These are phyloP conservation scores for Sminthurinus signatus DNA, from an alignment of 1,140 invertebrate genomes.

Conservation along the genomic window DNA sequence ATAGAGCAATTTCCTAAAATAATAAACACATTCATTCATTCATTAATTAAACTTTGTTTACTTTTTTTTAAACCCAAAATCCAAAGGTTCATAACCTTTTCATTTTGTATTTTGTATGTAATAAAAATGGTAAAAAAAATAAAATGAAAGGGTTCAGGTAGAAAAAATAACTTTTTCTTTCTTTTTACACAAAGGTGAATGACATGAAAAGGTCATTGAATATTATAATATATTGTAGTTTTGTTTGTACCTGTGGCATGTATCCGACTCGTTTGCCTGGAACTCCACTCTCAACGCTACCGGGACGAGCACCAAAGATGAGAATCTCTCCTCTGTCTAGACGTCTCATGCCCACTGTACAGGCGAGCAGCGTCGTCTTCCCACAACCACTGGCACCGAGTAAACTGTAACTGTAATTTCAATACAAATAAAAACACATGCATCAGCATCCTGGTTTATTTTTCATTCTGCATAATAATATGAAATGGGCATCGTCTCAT, in stretches of 20 bases:
- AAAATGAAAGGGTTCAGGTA: neutral
- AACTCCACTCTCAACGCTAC: slow-evolving; percentile 63
- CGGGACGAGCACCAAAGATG: slow-evolving; percentile 77
- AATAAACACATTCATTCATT: too few relatives aligned
- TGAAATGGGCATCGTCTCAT: too few relatives aligned
- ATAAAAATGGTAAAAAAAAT: too few relatives aligned
- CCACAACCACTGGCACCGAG: slow-evolving; percentile 78
- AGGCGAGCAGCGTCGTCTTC: slow-evolving; percentile 78
- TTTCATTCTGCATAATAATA: too few relatives aligned
- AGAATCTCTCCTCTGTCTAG: slow-evolving; percentile 77
- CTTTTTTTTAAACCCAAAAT: too few relatives aligned
- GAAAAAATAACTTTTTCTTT: neutral
- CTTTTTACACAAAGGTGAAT: too few relatives aligned
- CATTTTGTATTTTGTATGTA: too few relatives aligned
- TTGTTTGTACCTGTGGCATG: slow-evolving; percentile 52
- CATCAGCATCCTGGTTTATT: too few relatives aligned
- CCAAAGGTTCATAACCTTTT: too few relatives aligned
- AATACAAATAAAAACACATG: too few relatives aligned
- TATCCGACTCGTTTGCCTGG: slow-evolving; percentile 72
- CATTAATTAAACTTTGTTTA: too few relatives aligned
- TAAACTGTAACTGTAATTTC: slow-evolving; percentile 76
- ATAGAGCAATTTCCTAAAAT: slow-evolving; percentile 80
- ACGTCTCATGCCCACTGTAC: slow-evolving; percentile 73
- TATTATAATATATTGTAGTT: neutral
- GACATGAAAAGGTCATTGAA: neutral